A percentile compares a stretch with the other conserved stretches of the same genome.
phyloP scores from a whole-genome alignment of 2,888 invertebrate species.

The Pseudococcus jackbeardsleyi region DNA sequence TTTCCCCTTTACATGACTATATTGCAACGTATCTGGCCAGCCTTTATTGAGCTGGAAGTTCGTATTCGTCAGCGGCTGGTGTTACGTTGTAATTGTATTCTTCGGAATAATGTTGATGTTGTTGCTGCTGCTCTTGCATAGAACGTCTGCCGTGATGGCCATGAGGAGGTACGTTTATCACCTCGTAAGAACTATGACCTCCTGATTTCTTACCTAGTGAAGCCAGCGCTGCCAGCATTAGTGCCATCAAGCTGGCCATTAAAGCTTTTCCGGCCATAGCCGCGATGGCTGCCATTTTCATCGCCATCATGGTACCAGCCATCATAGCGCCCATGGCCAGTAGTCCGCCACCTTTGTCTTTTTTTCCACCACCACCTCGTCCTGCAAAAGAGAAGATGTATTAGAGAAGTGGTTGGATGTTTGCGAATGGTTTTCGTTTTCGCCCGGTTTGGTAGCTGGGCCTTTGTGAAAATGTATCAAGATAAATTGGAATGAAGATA shows the following conservation, averaged over 20 bases:
- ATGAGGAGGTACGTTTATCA: constrained; percentile 66
- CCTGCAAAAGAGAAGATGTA: not conserved
- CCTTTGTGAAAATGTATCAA: too few species aligned
- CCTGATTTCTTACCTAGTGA: constrained; percentile 72
- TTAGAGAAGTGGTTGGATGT: too few species aligned
- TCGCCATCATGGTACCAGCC: constrained; percentile 81
- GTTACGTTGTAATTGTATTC: constrained; percentile 28
- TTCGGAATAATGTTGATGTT: not conserved
- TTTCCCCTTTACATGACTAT: not conserved
- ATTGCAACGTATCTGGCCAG: not conserved
- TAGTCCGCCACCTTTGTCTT: constrained; percentile 70
- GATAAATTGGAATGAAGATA: too few species aligned
- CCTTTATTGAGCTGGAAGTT: not conserved
- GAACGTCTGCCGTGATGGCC: constrained; percentile 62
- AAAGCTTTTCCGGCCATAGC: constrained; percentile 81
- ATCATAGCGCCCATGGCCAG: constrained; percentile 73
- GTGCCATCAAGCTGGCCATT: constrained; percentile 85
- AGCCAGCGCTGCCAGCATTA: constrained; percentile 82
- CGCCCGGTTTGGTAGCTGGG: too few species aligned
- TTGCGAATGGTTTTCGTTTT: too few species aligned
- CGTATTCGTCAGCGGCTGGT: constrained; percentile 3
- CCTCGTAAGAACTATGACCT: constrained; percentile 65
- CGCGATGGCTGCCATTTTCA: constrained; percentile 80
- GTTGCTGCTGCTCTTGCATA: constrained; percentile 17
- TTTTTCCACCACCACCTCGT: constrained; percentile 70